Evolutionary conservation across 2,888 invertebrate genomes (phyloP), one percentile per base, ranked within the genome.

Genomic region (Tupiocoris notatus): DNA sequence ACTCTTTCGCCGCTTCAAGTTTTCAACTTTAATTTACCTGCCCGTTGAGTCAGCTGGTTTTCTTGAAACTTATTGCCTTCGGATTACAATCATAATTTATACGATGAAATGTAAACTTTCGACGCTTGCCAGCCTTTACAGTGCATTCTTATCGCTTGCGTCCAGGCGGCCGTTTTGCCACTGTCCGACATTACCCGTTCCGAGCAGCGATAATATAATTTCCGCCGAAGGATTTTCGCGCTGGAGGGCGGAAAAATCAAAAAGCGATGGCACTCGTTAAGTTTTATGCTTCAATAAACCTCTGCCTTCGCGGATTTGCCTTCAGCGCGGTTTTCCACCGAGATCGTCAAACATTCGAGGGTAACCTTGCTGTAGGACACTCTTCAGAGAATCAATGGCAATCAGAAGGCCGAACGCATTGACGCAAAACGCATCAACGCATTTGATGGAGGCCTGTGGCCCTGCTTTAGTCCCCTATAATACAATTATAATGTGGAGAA

Each of bases 61-160:
- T 64, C 39, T 39, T 23, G 57, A 63, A 74, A 74, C 57, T 74
- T 74, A 74, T 74, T 74, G 74, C 74, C n/a, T 64, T 64, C 74
- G 64, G 74, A 74, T 74, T 57, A 56, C 64, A 56, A 74, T 74
- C 74, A 20, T 74, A 74, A 74, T 74, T 74, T 74, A 74, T 74
- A 74, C 74, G 74, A 74, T 74, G 74, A 74, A 74, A 74, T 74
- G 74, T 74, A 74, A 74, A 74, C 74, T 74, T 74, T 64, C 74
- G 64, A 74, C 74, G 58, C 65, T 73, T 70, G 22, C 70, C 70
- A 17, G 57, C 67, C 22, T 56, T 56, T 56, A 56, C 67, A 67
- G 58, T 70, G 70, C 70, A 70, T 18, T 21, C 70, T 70, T 70
- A 70, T 70, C 70, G 54, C 70, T n/a, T n/a, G 25, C n/a, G 59